Conservation (phyloP, 2,113 vertebrate genomes). For the Quiscalus mexicanus region DNA sequence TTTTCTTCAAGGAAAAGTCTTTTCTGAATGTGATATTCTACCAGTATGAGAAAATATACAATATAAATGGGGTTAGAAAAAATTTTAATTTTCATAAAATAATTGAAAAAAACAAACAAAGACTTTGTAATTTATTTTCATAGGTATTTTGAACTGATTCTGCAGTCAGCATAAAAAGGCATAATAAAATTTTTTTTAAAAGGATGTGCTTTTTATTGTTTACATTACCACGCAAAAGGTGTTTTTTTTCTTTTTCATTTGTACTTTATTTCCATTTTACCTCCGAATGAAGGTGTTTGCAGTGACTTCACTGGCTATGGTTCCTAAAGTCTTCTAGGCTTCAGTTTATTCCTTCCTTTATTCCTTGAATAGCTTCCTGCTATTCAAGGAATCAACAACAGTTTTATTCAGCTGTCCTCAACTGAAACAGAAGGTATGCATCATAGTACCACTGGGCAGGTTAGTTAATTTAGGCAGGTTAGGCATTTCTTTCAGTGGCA, state of each 20-base stretch:
- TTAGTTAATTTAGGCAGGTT: neutral
- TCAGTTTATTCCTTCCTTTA: neutral
- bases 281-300: neutral
- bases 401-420: neutral
- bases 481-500: neutral
- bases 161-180: constrained; percentile 25
- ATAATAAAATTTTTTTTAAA: constrained; percentile 39
- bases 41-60: constrained; percentile 17
- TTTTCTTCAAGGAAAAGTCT: constrained; percentile 15
- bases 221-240: neutral
- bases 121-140: constrained; percentile 49
- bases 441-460: neutral
- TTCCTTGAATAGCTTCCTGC: neutral
- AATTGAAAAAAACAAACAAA: constrained; percentile 44
- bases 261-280: neutral
- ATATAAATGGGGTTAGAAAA: constrained; percentile 15
- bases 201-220: constrained; percentile 25
- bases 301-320: neutral
- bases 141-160: neutral
- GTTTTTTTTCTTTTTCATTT: neutral
- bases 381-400: neutral
- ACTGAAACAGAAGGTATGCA: neutral
- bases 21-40: constrained; percentile 18
- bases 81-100: constrained; percentile 33
- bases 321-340: neutral